Evolutionary conservation across 2,113 vertebrate species (phyloP), one percentile per base, ranked within the genome.

Genomic region (Etia nguti): DNA sequence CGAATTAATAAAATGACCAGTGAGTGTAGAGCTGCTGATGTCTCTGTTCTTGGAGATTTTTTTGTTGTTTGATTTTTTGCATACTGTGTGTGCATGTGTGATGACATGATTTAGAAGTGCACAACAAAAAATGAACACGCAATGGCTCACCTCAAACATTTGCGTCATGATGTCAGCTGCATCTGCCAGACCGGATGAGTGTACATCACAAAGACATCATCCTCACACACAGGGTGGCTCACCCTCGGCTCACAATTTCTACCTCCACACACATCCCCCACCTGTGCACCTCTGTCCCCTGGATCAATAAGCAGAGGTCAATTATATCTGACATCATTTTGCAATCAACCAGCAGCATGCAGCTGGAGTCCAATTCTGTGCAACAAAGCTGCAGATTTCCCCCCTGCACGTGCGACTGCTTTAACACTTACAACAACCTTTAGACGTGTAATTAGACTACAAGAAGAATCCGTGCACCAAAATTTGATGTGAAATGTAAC

Each of bases 231-330:
- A 10, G 10, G 20, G 38, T 41, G 57, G 11, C 3, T 48, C 24
- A 18, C 60, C 4, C 10, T 60, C 20, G 0, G 36, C 22, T 80
- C 75, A 36, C 70, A 86, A 26, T 24, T 55, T 86, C 26, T 20
- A 52, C 5, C 26, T 22, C 41, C 38, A 13, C 84, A 65, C 79
- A 65, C 88, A 85, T 62, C 89, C 88, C 79, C 84, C 91, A 68
- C 75, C 18, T 16, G 31, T 56, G 52, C 55, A 82, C 79, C 88
- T 86, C 86, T 79, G 60, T 50, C 86, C 79, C 38, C 10, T 70
- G 65, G 84, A 95, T 96, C 94, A 92, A 95, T 94, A 94, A 83
- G 79, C 60, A 80, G 60, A 93, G 88, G 85, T 92, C 86, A 89
- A 93, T 94, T 81, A 95, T 90, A 52, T 80, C 85, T 90, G 90